Evolutionary conservation across 2,797 vertebrate genomes (phyloP).

Genomic region (Trichosurus vulpecula): DNA sequence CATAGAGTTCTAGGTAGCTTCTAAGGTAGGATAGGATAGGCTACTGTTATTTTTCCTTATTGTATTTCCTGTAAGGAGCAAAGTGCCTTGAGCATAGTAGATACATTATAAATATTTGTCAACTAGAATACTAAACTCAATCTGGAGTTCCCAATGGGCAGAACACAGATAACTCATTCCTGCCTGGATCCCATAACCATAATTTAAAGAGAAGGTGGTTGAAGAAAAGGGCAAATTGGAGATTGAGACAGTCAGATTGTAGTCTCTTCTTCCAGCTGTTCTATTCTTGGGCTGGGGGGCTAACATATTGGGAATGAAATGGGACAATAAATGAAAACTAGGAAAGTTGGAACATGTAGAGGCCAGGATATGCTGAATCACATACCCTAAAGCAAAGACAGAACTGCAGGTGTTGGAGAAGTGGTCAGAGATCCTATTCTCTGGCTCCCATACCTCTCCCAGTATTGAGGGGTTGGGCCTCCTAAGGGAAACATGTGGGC

Average conservation of each 20-base stretch:
- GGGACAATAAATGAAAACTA: background rate
- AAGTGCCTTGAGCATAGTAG: background rate
- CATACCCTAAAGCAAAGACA: background rate
- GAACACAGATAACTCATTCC: background rate
- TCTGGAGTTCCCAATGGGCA: background rate
- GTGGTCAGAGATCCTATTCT: background rate
- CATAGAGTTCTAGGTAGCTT: background rate
- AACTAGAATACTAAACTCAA: background rate
- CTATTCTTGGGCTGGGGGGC: background rate
- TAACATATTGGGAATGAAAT: background rate
- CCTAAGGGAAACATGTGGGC: background rate
- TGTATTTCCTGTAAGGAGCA: background rate
- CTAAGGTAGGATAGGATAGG: background rate
- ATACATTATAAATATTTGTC: background rate
- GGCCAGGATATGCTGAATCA: background rate
- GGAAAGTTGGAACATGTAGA: background rate
- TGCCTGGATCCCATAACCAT: background rate
- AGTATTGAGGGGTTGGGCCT: background rate
- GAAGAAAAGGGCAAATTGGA: background rate
- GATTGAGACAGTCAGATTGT: background rate
- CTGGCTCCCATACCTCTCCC: background rate
- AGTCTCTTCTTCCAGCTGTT: background rate
- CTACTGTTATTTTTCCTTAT: background rate
- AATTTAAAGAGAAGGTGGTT: background rate
- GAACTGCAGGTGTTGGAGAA: background rate